phyloP scores from a whole-genome alignment of 2,797 vertebrate species.

The Danio albolineatus region DNA sequence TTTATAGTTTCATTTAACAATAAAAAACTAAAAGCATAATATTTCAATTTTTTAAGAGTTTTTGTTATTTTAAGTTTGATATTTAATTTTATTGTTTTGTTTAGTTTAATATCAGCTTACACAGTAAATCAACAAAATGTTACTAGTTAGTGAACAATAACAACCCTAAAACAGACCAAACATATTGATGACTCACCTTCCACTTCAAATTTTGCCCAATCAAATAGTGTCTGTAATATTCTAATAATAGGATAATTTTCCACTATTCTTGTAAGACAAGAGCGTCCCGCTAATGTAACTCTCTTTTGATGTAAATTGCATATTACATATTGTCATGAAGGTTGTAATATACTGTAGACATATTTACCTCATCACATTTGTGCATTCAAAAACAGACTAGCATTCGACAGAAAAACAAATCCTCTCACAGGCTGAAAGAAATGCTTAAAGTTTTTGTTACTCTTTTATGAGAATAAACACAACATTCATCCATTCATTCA shows the following conservation, averaged over 20 bases:
- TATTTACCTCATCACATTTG: neutral
- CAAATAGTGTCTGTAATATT: neutral
- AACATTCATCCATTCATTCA: too few relatives aligned
- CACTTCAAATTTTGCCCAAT: neutral
- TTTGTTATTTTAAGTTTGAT: neutral
- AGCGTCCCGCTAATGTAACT: neutral
- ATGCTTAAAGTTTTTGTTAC: neutral
- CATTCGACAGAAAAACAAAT: neutral
- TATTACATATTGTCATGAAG: neutral
- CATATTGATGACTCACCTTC: neutral
- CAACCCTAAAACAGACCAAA: neutral
- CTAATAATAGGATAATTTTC: too few relatives aligned
- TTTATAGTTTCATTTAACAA: too few relatives aligned
- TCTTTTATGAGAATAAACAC: neutral
- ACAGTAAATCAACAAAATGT: neutral
- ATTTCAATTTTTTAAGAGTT: neutral
- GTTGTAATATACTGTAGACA: neutral
- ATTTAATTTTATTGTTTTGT: too few relatives aligned
- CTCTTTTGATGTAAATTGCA: neutral
- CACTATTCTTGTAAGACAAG: too few relatives aligned
- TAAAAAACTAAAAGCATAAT: too few relatives aligned
- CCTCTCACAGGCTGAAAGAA: neutral
- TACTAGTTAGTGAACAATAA: constrained; percentile 2
- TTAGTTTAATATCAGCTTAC: neutral
- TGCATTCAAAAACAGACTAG: neutral